Percentiles rank a stretch among this genome's conserved stretches.
phyloP scores from a whole-genome alignment of 1,140 invertebrate genomes.

The Orussus abietinus region DNA sequence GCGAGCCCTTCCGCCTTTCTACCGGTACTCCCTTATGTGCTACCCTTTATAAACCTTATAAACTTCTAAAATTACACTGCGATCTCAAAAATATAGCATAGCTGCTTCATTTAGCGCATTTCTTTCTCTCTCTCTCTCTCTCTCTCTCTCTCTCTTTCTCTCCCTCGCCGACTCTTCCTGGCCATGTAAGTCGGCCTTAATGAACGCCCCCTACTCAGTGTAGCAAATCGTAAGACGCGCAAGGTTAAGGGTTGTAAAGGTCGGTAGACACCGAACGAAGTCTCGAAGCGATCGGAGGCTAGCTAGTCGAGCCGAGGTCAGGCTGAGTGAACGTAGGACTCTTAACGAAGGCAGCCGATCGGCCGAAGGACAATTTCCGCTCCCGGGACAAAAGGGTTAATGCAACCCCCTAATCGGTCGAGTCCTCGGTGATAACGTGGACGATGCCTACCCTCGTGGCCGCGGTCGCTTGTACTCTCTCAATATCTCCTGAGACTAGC shows the following conservation, averaged over 20 bases:
- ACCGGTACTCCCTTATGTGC: slow-evolving; percentile 30
- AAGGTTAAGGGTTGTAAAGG: no score
- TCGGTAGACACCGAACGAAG: no score
- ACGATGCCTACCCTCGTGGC: slow-evolving; percentile 18
- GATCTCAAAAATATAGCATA: slow-evolving; percentile 53
- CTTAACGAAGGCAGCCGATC: no score
- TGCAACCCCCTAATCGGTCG: no score
- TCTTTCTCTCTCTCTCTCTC: slow-evolving; percentile 20
- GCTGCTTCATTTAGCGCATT: slow-evolving; percentile 33
- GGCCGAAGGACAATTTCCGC: no score
- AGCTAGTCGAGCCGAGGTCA: no score
- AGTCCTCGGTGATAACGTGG: no score
- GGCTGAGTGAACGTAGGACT: no score
- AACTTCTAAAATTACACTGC: slow-evolving; percentile 49
- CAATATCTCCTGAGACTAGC: slow-evolving; percentile 38
- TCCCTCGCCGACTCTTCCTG: slow-evolving; percentile 1
- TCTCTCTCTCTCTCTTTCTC: slow-evolving; percentile 14
- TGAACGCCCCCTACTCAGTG: no score
- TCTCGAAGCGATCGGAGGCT: no score
- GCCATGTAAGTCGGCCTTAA: slow-evolving; percentile 3
- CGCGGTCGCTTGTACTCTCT: slow-evolving; percentile 36
- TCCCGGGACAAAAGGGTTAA: no score
- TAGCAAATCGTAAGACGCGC: no score
- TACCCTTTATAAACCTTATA: slow-evolving; percentile 52
- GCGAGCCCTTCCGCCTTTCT: slow-evolving; percentile 35